Evolutionary conservation across 2,797 vertebrate species (phyloP).

Genomic region (Poecilia picta): DNA sequence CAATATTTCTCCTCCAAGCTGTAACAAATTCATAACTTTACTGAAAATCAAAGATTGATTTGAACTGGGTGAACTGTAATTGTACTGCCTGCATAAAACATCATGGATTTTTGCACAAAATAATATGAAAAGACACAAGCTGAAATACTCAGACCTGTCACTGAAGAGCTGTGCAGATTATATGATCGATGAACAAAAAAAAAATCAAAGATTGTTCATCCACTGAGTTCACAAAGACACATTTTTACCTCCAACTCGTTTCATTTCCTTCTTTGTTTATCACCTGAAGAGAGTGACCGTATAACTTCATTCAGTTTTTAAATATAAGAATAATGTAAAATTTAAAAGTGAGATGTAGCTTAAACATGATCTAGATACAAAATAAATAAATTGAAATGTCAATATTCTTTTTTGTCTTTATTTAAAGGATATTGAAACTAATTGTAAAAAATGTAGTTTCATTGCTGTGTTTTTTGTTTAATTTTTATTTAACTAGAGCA

Average conservation of each 20-base stretch:
- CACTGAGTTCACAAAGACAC: background rate
- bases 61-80: background rate
- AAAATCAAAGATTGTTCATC: background rate
- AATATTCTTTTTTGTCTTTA: background rate
- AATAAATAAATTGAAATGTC: background rate
- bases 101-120: background rate
- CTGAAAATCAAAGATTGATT: too few relatives aligned
- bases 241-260: background rate
- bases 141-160: background rate
- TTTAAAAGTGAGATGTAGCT: background rate
- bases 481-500: background rate
- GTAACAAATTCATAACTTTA: too few relatives aligned
- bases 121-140: background rate
- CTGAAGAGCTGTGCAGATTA: background rate
- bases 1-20: background rate
- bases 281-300: background rate
- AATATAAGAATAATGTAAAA: background rate
- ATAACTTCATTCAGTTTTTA: background rate
- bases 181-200: background rate
- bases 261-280: background rate
- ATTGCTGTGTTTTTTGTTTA: background rate
- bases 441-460: slow-evolving; percentile 6
- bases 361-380: too few relatives aligned
- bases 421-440: background rate
- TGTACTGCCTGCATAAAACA: background rate